A percentile compares a stretch with the other conserved stretches of the same genome.
Conservation (phyloP, 2,888 invertebrate species). For the Amblyjoppa fuscipennis region DNA sequence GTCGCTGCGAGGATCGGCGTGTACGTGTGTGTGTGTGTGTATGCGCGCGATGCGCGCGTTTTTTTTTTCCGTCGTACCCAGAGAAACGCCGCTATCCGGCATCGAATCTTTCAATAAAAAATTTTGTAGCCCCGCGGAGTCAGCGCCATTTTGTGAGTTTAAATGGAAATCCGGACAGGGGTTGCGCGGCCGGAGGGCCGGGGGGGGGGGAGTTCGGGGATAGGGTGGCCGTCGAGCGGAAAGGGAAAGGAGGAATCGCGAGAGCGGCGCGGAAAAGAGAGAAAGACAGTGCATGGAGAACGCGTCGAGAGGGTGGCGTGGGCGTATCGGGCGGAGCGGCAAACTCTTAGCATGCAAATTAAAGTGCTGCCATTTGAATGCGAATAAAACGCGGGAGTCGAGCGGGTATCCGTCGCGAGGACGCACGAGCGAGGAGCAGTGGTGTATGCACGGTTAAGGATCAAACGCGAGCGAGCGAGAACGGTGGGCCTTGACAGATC, state of each 20-base stretch:
- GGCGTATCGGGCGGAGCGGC: constrained; percentile 72
- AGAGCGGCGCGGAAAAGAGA: constrained; percentile 54
- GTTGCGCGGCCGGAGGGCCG: constrained; percentile 54
- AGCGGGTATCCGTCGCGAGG: constrained; percentile 55
- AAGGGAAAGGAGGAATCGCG: constrained; percentile 45
- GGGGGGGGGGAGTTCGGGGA: constrained; percentile 39
- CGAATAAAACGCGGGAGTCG: constrained; percentile 82
- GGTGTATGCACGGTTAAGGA: constrained; percentile 10
- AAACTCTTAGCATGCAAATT: constrained; percentile 85
- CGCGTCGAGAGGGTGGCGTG: constrained; percentile 72
- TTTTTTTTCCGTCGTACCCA: constrained; percentile 50
- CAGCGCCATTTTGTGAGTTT: constrained; percentile 85
- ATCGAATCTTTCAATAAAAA: constrained; percentile 85
- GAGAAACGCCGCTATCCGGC: constrained; percentile 77
- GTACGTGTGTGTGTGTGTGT: background rate
- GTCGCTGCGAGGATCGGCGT: constrained; percentile 53
- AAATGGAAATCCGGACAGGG: constrained; percentile 83
- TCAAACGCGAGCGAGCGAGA: constrained; percentile 41
- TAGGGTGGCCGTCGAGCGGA: constrained; percentile 29
- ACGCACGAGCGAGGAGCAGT: constrained; percentile 29
- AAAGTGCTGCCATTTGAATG: constrained; percentile 85
- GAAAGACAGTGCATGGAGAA: constrained; percentile 27
- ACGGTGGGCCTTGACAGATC: constrained; percentile 79
- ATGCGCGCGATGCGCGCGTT: constrained; percentile 34
- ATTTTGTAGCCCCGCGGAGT: constrained; percentile 84